Percentiles rank a stretch among this genome's conserved stretches.
Conservation (phyloP, 2,797 vertebrate genomes). For the Channa striata region DNA sequence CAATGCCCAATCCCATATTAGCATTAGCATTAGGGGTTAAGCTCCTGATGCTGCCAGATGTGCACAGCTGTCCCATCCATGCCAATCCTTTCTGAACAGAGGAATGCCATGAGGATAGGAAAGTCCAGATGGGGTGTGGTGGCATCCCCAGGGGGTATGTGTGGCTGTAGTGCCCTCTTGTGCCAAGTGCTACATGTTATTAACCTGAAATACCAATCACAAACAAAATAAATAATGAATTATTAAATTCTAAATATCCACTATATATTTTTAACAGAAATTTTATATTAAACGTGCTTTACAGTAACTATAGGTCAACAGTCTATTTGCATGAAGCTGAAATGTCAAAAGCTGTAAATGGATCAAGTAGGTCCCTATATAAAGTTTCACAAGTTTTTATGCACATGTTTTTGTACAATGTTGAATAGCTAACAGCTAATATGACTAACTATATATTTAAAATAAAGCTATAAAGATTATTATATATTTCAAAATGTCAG, state of each 20-base stretch:
- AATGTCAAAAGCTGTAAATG: not conserved
- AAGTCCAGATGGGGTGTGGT: constrained; percentile 56
- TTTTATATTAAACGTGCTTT: not conserved
- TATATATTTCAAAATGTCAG: no score
- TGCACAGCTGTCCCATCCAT: constrained; percentile 60
- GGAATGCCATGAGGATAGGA: constrained; percentile 43
- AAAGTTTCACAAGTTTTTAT: no score
- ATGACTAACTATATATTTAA: no score
- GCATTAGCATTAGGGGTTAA: constrained; percentile 77
- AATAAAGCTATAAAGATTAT: no score
- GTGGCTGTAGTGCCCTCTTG: constrained; percentile 83
- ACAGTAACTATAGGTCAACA: not conserved
- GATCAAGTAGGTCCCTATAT: no score
- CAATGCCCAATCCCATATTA: constrained; percentile 69
- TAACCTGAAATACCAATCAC: not conserved
- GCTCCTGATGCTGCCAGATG: constrained; percentile 81
- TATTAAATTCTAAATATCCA: not conserved
- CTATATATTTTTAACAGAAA: not conserved
- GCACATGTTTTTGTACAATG: no score
- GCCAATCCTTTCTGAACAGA: constrained; percentile 71
- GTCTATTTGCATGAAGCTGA: not conserved
- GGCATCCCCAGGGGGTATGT: constrained; percentile 71
- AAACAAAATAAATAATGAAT: not conserved
- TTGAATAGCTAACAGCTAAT: no score
- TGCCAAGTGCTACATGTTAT: constrained; percentile 67